Conservation (phyloP, 2,797 vertebrate species). For the Ceyx erithaca region DNA sequence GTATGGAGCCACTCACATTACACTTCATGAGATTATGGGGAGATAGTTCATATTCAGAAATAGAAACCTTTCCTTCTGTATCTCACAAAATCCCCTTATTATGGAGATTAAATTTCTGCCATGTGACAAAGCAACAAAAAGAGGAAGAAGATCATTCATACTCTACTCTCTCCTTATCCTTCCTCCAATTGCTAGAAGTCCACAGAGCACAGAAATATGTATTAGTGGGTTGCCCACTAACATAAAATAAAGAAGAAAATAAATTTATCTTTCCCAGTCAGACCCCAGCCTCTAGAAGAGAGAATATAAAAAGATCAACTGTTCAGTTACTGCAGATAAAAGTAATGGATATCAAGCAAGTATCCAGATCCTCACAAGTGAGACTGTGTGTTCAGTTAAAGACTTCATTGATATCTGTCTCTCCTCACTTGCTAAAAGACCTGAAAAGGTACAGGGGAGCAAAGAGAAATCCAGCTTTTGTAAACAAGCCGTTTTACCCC, state of each 20-base stretch:
- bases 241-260: background rate
- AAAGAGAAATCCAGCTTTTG: constrained; percentile 9
- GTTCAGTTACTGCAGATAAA: background rate
- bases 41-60: background rate
- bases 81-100: background rate
- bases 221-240: background rate
- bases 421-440: background rate
- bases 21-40: background rate
- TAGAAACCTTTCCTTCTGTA: background rate
- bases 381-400: background rate
- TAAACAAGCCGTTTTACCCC: background rate
- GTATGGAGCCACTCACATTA: background rate
- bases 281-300: background rate
- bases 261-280: background rate
- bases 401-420: background rate
- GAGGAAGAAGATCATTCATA: background rate
- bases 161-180: background rate
- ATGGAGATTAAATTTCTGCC: background rate
- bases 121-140: background rate
- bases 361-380: background rate
- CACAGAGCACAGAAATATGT: background rate
- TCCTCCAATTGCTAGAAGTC: background rate
- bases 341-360: background rate
- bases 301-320: constrained; percentile 11
- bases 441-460: background rate